Base-by-base conservation (phyloP, 2,113 vertebrate genomes). In the Smithornis capensis region DNA sequence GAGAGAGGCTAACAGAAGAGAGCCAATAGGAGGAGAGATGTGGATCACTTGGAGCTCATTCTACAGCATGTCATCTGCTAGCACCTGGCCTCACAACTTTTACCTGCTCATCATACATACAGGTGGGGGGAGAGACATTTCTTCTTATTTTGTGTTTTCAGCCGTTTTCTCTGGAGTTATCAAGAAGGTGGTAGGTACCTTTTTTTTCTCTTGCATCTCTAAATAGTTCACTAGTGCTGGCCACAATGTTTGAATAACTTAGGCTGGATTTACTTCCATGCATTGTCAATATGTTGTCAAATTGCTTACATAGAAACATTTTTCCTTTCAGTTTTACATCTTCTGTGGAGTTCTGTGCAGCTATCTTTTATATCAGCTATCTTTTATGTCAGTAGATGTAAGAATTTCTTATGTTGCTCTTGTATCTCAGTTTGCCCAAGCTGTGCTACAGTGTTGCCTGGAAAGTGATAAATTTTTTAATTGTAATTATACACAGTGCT, bases 41-140 rank as follows among this genome's bases (percentile, higher is more conserved):
- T 13, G 29, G 65, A 7, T n/a, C n/a, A n/a, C 40, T 23, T n/a
- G n/a, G 52, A 57, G 40, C 55, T 59, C 10, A 15, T n/a, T 10
- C 16, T 40, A 9, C 19, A 92, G 65, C 52, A 33, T 0, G 1
- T 75, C 18, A 23, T 73, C 49, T 67, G 62, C 80, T 77, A 3
- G 0, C 1, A 0, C 24, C 44, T 0, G 0, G 33, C 17, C 28
- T 44, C 21, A 3, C 18, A 3, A 13, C 10, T 60, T 17, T 47
- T 31, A 35, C 33, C 35, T 71, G 38, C 44, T 57, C 63, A 15
- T 42, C 28, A 88, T 47, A 15, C 14, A 15, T 52, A 28, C 12
- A 3, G 16, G 14, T 24, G 29, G 9, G 37, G 29, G 9, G 47
- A 38, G 23, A 24, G 28, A 24, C 21, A 33, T 55, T 80, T 8